These are phyloP conservation scores for Netelia inedita DNA, from an alignment of 2,888 invertebrate species.

Conservation along the genomic window DNA sequence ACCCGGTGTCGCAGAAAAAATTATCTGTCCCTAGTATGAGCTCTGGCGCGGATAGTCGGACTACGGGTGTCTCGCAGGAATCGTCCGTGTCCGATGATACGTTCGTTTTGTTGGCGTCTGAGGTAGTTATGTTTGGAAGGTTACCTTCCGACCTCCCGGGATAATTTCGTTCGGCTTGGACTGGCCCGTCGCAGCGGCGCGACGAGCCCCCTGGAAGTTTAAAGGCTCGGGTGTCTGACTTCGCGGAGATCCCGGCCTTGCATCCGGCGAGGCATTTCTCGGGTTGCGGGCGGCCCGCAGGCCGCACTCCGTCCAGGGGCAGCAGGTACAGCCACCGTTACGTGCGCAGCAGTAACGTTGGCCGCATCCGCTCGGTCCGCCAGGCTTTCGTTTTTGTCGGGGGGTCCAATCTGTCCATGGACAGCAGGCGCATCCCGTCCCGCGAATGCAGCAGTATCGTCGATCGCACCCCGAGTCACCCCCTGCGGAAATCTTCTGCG, in stretches of 20 bases:
- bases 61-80: background rate
- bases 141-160: no score
- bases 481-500: background rate
- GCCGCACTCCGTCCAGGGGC: conserved; percentile 9
- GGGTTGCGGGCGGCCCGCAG: background rate
- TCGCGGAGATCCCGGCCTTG: background rate
- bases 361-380: no score
- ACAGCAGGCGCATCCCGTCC: conserved; percentile 13
- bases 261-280: background rate
- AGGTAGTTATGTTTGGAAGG: no score
- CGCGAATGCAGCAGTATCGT: conserved; percentile 20
- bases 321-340: background rate
- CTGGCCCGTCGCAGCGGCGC: background rate
- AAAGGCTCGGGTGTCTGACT: background rate
- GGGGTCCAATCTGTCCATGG: no score
- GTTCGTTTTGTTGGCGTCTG: no score
- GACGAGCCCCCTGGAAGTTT: conserved; percentile 31
- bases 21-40: no score
- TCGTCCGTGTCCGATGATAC: no score
- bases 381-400: background rate
- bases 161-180: no score
- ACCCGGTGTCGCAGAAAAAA: no score
- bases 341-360: background rate
- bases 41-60: no score
- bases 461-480: conserved; percentile 11